Base-by-base conservation (phyloP, 2,113 vertebrate genomes). In the Opisthocomus hoazin region DNA sequence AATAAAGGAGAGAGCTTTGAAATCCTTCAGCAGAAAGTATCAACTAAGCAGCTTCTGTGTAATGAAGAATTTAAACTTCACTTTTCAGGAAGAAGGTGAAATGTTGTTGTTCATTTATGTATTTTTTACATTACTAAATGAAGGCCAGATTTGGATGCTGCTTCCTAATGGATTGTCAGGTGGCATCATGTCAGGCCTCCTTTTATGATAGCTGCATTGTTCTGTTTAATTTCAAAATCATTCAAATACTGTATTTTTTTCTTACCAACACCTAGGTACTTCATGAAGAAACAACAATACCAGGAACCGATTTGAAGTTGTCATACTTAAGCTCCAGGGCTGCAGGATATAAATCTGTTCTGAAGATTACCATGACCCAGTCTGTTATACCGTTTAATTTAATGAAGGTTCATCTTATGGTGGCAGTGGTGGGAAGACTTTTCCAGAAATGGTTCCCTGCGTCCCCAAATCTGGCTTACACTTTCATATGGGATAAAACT, bases 401-500 rank as follows among this genome's bases (percentile, higher is more conserved):
- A 95, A 99, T 99, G 99, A 99, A 99, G 95, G 99, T 99, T 51
- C 99, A 99, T 97, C 99, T 99, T 54, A 99, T 99, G 99, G 99
- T 99, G 71, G 99, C 99, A 41, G 99, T 99, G 56, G 99, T 99
- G 79, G 99, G 99, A 96, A 98, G 99, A 93, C 99, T 99, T 96
- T 99, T 99, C 97, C 99, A 99, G 79, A 99, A 99, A 97, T 99
- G 99, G 98, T 99, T 99, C 94, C 99, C 99, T 16, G 99, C 99
- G 63, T 99, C 99, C 34, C 99, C 99, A 13, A 99, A 99, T 97
- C 98, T 99, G 93, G 99, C 99, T 45, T 99, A 99, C 95, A 99
- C 99, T 41, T 99, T 99, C 95, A 99, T 99, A 97, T 99, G 99
- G 99, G 99, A 99, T 98, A 99, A 99, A 98, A 99, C 99, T 5